These are phyloP conservation scores for Eciton burchellii DNA, from an alignment of 1,140 invertebrate genomes.

Conservation along the genomic window DNA sequence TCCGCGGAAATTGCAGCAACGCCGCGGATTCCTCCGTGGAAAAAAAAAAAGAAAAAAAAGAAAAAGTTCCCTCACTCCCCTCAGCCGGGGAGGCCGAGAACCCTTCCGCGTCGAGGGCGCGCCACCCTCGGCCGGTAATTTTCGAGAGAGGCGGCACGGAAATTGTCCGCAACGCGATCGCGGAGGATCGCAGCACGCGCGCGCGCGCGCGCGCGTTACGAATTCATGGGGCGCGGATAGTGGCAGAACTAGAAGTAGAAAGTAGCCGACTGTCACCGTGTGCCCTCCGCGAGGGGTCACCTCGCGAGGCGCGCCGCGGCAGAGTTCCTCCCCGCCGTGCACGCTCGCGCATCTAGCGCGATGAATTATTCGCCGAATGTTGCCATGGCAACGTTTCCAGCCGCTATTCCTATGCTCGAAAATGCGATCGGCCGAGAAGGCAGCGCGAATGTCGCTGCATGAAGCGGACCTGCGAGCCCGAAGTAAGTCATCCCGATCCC, in stretches of 20 bases:
- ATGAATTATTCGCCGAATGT: slow-evolving; percentile 57
- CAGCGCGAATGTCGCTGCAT: slow-evolving; percentile 30
- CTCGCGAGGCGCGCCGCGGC: slow-evolving; percentile 8
- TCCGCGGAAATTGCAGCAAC: slow-evolving; percentile 42
- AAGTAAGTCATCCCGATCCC: slow-evolving; percentile 54
- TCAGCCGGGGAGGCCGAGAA: too few relatives aligned
- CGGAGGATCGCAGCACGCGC: too few relatives aligned
- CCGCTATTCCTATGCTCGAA: slow-evolving; percentile 28
- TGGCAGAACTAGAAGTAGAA: too few relatives aligned
- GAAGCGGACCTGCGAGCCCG: not conserved
- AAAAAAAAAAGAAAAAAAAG: not conserved
- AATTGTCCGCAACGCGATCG: not conserved
- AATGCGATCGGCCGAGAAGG: slow-evolving; percentile 47
- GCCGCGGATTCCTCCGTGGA: slow-evolving; percentile 48
- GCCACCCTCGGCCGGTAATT: slow-evolving; percentile 23
- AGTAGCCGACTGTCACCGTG: slow-evolving; percentile 46
- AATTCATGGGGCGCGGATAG: slow-evolving; percentile 58
- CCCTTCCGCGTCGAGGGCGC: slow-evolving; percentile 48
- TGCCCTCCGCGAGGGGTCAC: slow-evolving; percentile 9
- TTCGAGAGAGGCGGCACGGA: slow-evolving; percentile 29
- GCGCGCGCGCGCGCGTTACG: slow-evolving; percentile 51
- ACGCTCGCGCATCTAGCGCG: not conserved
- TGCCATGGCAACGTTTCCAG: slow-evolving; percentile 42
- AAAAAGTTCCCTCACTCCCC: not conserved
- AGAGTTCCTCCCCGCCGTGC: slow-evolving; percentile 44